Evolutionary conservation across 1,140 invertebrate species (phyloP), one percentile per base, ranked within the genome.

Genomic region (Cydia pomonella): DNA sequence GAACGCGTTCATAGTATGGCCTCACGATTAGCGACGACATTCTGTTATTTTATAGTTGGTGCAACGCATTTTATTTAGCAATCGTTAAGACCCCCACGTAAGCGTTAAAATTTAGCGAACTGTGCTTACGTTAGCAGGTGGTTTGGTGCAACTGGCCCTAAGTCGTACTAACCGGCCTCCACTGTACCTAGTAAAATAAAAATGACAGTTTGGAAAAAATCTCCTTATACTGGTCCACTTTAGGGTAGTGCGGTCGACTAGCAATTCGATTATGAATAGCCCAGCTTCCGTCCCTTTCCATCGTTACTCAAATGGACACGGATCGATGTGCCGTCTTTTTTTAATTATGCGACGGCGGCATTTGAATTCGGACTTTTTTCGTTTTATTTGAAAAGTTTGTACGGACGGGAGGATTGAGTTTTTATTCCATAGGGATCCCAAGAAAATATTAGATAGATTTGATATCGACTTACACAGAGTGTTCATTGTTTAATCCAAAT

Each of bases 301-400:
- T 23, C 64, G 33, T 21, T 69, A 69, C 64, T 69, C 64, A 69
- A 69, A 69, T n/a, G 27, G 64, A 33, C 18, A 69, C 64, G 64
- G 64, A 69, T 69, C 64, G 64, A 69, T 69, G 27, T 69, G 64
- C 64, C 27, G 64, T 69, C 64, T 33, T 69, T 69, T 69, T 69
- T 69, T 69, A 69, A 69, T 69, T 69, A 69, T 18, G 64, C 64
- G 64, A 29, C 27, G 16, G 29, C n/a, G n/a, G 64, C 64, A 23
- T 69, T 33, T 59, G 53, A 23, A 59, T 59, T 59, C 21, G 53
- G 53, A 59, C 53, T 23, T 69, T 38, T 69, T 69, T 38, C 64
- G 64, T 33, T 59, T 59, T 59, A 59, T 59, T 59, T 59, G 53
- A 59, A 23, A 59, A 59, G 53, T 21, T 53, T 18, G n/a, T 23